Base-by-base conservation (phyloP, 2,888 invertebrate species). In the Rhagium mordax region DNA sequence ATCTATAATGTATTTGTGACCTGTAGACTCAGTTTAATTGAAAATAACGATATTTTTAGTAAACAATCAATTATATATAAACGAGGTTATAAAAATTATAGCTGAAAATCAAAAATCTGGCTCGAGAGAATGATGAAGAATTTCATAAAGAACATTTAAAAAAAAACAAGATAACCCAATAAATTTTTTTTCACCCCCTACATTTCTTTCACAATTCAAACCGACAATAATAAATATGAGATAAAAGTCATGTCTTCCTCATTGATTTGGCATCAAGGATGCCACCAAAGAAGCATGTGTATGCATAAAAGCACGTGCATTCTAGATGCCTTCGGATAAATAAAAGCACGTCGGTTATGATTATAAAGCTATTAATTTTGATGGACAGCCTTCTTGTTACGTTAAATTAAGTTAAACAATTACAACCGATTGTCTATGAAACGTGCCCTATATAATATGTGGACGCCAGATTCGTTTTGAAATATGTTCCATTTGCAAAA, bases 341-440 rank as follows among this genome's bases (percentile, higher is more conserved):
- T 29, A 10, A 41, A 48, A 3, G 27, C 65, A 53, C 10, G 41
- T 53, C 65, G 29, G n/a, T 41, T 41, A n/a, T 41, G 41, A 53
- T 53, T 49, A 53, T 49, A 41, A 49, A 65, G 53, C 33, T 49
- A 64, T 65, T 65, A 65, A 48, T 29, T 53, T 65, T 65, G 65
- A 65, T 53, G 53, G 65, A 65, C 27, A 20, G 62, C 21, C 41
- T 48, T 13, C 47, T 62, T 21, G 24, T 13, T 29, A 33, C 29
- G 53, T 65, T 53, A 33, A 65, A 65, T 51, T 65, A 64, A 64
- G 51, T 48, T 29, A 61, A 47, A 61, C 33, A 59, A 33, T 59
- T 33, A 33, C 33, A 33, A 59, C 33, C 59, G 10, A 29, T n/a
- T 24, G 20, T 57, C 27, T 33, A 8, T 55, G 24, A 15, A 33